A percentile compares a stretch with the other conserved stretches of the same genome.
phyloP scores from a whole-genome alignment of 1,140 invertebrate species.

The Drosophila sproati region DNA sequence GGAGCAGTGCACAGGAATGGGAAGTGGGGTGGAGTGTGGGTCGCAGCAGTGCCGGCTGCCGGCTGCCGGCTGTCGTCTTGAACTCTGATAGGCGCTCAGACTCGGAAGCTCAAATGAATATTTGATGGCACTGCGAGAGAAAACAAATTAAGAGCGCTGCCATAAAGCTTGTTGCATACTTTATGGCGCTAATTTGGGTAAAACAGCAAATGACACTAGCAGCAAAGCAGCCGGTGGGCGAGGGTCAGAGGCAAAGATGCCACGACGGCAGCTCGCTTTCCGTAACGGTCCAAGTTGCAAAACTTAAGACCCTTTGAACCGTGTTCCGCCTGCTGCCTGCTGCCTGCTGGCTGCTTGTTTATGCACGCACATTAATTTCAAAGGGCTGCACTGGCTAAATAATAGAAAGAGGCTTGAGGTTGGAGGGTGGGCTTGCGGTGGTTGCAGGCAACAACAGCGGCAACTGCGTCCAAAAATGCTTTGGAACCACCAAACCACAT shows the following conservation, averaged over 20 bases:
- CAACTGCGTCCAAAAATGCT: conserved; percentile 27
- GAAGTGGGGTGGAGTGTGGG: background rate
- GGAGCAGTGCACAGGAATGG: background rate
- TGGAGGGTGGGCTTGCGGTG: background rate
- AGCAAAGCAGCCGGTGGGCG: conserved; percentile 7
- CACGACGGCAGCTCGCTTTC: conserved; percentile 4
- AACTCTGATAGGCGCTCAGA: conserved; percentile 42
- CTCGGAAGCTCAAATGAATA: conserved; percentile 68
- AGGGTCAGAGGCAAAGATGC: background rate
- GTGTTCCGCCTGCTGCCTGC: background rate
- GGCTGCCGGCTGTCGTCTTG: conserved; percentile 34
- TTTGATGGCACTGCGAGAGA: conserved; percentile 65
- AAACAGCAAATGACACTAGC: conserved; percentile 36
- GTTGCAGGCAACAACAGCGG: background rate
- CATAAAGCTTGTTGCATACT: conserved; percentile 78
- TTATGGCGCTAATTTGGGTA: conserved; percentile 78
- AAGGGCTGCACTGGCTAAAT: conserved; percentile 51
- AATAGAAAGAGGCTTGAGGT: background rate
- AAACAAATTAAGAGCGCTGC: conserved; percentile 73
- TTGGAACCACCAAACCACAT: conserved; percentile 52
- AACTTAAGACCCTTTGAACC: conserved; percentile 46
- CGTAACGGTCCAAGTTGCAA: conserved; percentile 49
- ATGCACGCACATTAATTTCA: conserved; percentile 79
- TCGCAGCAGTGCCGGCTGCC: background rate
- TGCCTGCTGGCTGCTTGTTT: conserved; percentile 54